Evolutionary conservation across 2,888 invertebrate species (phyloP), one percentile per base, ranked within the genome.

Genomic region (Ormyrus rosae): DNA sequence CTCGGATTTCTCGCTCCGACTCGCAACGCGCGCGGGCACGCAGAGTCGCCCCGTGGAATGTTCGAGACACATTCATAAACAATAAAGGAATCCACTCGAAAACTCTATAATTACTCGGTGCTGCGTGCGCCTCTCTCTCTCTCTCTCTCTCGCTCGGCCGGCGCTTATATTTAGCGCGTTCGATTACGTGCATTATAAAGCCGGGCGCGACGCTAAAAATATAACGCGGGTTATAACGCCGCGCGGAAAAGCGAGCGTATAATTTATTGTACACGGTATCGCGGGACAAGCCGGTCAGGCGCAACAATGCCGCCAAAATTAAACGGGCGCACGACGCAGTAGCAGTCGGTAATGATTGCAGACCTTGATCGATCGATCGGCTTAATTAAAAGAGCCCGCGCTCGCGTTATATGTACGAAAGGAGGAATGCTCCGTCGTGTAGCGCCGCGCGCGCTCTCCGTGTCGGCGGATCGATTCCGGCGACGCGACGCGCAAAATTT

Each of bases 271-370:
- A 1, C 19, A 2, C 19, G 2, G 19, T 19, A 19, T 19, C 19
- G 19, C 19, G 19, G 19, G 1, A 1, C 19, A 1, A 1, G 53
- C 6, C 3, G 11, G 10, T 2, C 8, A 7, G 53, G 11, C 34
- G 19, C 4, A 45, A 34, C 53, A 10, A 67, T 11, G 11, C 19
- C 13, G 6, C n/a, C 6, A 11, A 11, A 19, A 68, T 68, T 68
- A 7, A 68, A 53, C 69, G 56, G 4, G 46, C 9, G 46, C 19
- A 19, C 19, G 19, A 2, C 19, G 19, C 19, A 19, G 19, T 19
- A 19, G 19, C 6, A 64, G 64, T 53, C 51, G 64, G 48, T 64
- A 65, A 75, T 75, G 75, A 80, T 75, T 80, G 75, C 75, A 75
- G 75, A 74, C 61, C 72, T 10, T 46, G 60, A 68, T 7, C 45